Base-by-base conservation (phyloP, 35 echinoderm and acorn worm genomes). In the Patiria miniata region DNA sequence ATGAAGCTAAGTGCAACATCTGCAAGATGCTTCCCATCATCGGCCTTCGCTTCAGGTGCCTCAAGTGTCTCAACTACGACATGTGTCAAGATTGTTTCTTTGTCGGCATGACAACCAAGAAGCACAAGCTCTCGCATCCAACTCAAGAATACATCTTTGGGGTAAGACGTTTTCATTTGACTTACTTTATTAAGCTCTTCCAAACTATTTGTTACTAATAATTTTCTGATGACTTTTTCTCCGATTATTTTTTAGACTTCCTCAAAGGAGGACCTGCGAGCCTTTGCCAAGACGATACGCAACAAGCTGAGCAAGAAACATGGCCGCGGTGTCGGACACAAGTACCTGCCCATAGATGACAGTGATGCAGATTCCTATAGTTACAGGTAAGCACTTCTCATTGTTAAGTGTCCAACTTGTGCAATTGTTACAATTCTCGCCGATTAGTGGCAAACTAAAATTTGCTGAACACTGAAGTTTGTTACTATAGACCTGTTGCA, bases 71-170 rank as follows among this genome's bases (percentile, higher is more conserved):
- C 18, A 97, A 93, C 88, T 93, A 87, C 82, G 95, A 97, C 81
- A 81, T 97, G 53, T 97, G 95, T 37, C 95, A 97, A 40, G 77
- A 93, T 28, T 97, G 95, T 79, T 97, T 97, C 83, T 93, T 97
- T 36, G 93, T 89, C 19, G 79, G 84, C 50, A 52, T 91, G 30
- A 79, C 91, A 9, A 81, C 60, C 55, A 87, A 88, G 81, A 82
- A 81, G 26, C 95, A 97, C 79, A 93, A 93, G 34, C 89, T 88
- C 51, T 93, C 87, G 0, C 95, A 97, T 50, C 95, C 95, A n/a
- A 93, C 83, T 5, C 95, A 97, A 39, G 95, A 97, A 68, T 97
- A 91, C 40, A 87, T 88, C 53, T 30, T 97, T 18, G 39, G 58
- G 53, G 95, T 97, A 80, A 88, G 93, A 83, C 22, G 80, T 5